Percentiles rank a stretch among this genome's conserved stretches.
These are phyloP conservation scores for Mechanitis mazaeus DNA, from an alignment of 2,888 invertebrate species.

Conservation along the genomic window DNA sequence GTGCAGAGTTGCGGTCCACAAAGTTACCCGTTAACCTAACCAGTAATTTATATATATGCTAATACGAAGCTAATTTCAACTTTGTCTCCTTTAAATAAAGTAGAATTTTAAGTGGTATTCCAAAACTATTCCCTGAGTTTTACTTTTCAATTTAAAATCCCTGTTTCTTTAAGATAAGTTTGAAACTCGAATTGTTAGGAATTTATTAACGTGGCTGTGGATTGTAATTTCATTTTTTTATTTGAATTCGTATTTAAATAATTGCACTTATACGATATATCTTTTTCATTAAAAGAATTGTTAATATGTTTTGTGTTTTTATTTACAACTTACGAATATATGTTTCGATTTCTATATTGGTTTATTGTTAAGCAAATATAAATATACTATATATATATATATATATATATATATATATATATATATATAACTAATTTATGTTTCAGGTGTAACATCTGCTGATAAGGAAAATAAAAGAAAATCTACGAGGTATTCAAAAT, in stretches of 20 bases:
- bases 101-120: conserved; percentile 15
- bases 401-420: no score
- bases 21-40: conserved; percentile 27
- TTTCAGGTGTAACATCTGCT: neutral
- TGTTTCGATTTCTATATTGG: no score
- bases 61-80: conserved; percentile 22
- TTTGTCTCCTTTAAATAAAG: conserved; percentile 16
- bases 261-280: neutral
- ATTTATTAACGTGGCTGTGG: conserved; percentile 24
- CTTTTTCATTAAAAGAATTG: no score
- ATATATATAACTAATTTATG: neutral
- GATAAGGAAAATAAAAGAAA: neutral
- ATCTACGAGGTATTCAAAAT: no score
- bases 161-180: conserved; percentile 27
- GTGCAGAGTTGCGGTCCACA: conserved; percentile 29
- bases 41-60: conserved; percentile 30
- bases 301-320: no score
- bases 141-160: conserved; percentile 21
- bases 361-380: no score
- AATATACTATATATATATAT: no score
- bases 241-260: neutral
- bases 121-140: conserved; percentile 3
- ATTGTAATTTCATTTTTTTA: conserved; percentile 15
- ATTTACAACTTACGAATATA: no score
- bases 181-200: conserved; percentile 24